Base-by-base conservation (phyloP, 2,888 invertebrate species). In the Euclidia mi region DNA sequence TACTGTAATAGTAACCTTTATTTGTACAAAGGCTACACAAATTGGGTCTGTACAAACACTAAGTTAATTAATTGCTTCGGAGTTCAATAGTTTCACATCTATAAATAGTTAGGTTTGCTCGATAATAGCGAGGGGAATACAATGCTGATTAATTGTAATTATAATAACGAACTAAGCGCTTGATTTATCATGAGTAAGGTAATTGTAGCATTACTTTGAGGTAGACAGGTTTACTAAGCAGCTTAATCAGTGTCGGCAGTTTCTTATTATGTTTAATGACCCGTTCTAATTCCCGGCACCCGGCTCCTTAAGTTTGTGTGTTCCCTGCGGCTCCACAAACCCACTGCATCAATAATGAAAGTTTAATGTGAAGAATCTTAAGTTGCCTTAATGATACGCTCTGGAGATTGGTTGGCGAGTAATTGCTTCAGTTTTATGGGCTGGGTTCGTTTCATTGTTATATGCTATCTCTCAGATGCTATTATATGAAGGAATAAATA, bases 171-270 rank as follows among this genome's bases (percentile, higher is more conserved):
- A 42, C 38, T 56, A 44, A 45, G 42, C 20, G 20, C 10, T 15
- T 61, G 60, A 74, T 68, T 68, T 76, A 71, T 68, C 42, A 46
- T 31, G 34, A 61, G 47, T 56, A 4, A 49, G 45, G 60, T 72
- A 70, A 70, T 75, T 75, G 59, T 61, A 70, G 71, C 71, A 68
- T 65, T 75, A 71, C 65, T 81, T 77, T 71, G 69, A 65, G 71
- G 81, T 73, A 79, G 76, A 65, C 64, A 69, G 74, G 73, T 77
- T 69, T 62, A 70, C 66, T 75, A 71, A 81, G 78, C 71, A 77
- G 80, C 76, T 79, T 84, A 85, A 85, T 84, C 79, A 83, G 78
- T 75, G 72, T 76, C 74, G 69, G 75, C 73, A 79, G 79, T 77
- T 66, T 81, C 76, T 81, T 85, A 78, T 82, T 76, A 80, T 72